phyloP scores from a whole-genome alignment of 1,140 invertebrate species.

The Vollenhovia emeryi region DNA sequence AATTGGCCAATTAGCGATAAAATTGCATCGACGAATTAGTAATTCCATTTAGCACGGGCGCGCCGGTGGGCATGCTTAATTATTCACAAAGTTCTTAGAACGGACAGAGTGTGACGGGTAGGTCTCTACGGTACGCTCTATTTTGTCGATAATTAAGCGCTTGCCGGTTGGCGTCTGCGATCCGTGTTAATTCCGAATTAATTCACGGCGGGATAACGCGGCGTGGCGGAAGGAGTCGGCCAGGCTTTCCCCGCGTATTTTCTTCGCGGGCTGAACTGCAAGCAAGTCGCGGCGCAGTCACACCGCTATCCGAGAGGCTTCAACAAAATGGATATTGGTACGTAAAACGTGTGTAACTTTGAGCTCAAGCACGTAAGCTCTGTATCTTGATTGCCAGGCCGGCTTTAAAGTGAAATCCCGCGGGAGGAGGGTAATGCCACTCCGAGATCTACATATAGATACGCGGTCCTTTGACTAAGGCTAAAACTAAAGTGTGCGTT shows the following conservation, averaged over 20 bases:
- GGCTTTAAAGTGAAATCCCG: conserved; percentile 72
- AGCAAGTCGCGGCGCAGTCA: conserved; percentile 48
- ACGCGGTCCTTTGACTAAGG: conserved; percentile 60
- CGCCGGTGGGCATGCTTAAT: conserved; percentile 47
- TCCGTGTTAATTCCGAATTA: conserved; percentile 26
- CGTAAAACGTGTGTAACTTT: conserved; percentile 67
- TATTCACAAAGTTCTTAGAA: conserved; percentile 67
- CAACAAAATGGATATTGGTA: conserved; percentile 68
- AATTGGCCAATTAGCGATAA: conserved; percentile 56
- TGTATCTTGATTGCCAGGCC: conserved; percentile 60
- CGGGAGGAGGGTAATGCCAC: conserved; percentile 45
- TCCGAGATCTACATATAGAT: conserved; percentile 5
- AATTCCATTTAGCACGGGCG: conserved; percentile 67
- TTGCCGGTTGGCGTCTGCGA: conserved; percentile 25
- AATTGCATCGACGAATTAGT: conserved; percentile 71
- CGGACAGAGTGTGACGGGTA: conserved; percentile 38
- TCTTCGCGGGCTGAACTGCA: conserved; percentile 17
- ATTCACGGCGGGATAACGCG: conserved; percentile 25
- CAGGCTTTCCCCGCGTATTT: conserved; percentile 25
- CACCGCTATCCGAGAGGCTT: background rate
- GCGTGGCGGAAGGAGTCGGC: background rate
- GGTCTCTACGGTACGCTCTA: conserved; percentile 31
- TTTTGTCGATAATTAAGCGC: conserved; percentile 61
- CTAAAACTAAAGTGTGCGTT: conserved; percentile 33
- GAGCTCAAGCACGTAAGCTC: conserved; percentile 55